These are phyloP conservation scores for Sarcoramphus papa DNA, from an alignment of 2,797 vertebrate genomes.

Conservation along the genomic window DNA sequence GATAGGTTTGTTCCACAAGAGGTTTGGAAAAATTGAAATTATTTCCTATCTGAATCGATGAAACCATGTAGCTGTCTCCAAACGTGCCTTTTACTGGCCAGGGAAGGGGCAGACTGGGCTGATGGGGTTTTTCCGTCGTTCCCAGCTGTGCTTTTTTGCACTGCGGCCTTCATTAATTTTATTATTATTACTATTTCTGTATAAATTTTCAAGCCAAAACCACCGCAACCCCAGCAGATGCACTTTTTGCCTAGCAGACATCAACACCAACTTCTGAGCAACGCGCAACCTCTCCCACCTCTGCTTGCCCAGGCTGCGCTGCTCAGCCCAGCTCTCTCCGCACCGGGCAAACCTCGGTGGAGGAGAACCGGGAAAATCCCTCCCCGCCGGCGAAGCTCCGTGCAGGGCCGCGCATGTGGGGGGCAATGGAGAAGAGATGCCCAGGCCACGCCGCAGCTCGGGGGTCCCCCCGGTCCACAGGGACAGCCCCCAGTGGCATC, in stretches of 20 bases:
- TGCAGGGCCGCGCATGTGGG: background rate
- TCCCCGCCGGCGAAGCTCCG: fast-evolving
- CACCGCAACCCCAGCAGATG: fast-evolving
- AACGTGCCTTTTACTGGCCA: fast-evolving
- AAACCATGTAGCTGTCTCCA: fast-evolving
- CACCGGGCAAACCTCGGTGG: fast-evolving
- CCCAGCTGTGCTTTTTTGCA: background rate
- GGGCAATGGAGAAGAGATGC: background rate
- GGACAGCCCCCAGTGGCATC: background rate
- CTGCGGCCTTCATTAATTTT: fast-evolving
- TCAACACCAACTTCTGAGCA: fast-evolving
- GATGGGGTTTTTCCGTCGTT: fast-evolving
- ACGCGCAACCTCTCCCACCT: fast-evolving
- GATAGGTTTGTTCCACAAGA: background rate
- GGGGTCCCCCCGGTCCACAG: background rate
- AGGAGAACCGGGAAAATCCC: background rate
- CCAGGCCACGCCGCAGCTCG: fast-evolving
- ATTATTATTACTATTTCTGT: fast-evolving
- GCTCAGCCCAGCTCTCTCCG: background rate
- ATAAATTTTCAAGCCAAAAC: background rate
- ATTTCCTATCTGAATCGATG: fast-evolving
- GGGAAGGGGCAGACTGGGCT: background rate
- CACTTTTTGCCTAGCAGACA: background rate
- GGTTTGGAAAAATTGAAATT: background rate
- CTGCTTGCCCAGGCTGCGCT: fast-evolving